Conservation (phyloP, 2,888 invertebrate genomes). For the Phorcus lineatus region DNA sequence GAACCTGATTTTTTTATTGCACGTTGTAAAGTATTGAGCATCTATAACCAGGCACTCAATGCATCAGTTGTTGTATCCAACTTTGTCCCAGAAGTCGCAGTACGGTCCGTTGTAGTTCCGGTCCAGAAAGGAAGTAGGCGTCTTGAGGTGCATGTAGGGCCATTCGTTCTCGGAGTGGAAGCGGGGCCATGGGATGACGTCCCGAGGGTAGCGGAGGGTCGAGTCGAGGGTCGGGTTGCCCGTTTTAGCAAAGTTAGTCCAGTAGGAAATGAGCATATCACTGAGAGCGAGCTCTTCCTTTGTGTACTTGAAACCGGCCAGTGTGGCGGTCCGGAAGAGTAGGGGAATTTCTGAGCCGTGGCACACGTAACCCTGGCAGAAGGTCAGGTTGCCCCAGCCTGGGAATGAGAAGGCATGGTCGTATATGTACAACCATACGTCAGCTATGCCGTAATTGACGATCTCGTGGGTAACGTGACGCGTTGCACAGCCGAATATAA, state of each 20-base stretch:
- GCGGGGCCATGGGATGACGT: slow-evolving; percentile 47
- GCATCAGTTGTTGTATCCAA: slow-evolving; percentile 56
- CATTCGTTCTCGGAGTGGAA: slow-evolving; percentile 40
- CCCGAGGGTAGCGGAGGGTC: slow-evolving; percentile 8
- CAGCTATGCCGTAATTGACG: slow-evolving; percentile 25
- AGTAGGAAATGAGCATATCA: slow-evolving; percentile 54
- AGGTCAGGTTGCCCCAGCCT: slow-evolving; percentile 58
- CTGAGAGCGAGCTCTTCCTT: slow-evolving; percentile 53
- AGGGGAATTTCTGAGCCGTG: slow-evolving; percentile 66
- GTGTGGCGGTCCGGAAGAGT: slow-evolving; percentile 53
- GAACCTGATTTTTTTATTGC: not conserved
- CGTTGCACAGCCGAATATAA: slow-evolving; percentile 58
- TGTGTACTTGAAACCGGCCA: slow-evolving; percentile 52
- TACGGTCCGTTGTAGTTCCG: slow-evolving; percentile 41
- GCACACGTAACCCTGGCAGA: slow-evolving; percentile 63
- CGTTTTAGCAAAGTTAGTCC: slow-evolving; percentile 70
- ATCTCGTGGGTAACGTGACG: slow-evolving; percentile 48
- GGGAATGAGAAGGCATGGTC: slow-evolving; percentile 59
- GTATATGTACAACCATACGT: slow-evolving; percentile 56
- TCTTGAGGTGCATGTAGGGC: slow-evolving; percentile 47
- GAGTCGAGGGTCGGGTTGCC: slow-evolving; percentile 56
- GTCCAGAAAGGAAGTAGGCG: slow-evolving; percentile 46
- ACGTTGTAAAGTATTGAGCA: not conserved
- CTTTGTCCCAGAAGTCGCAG: slow-evolving; percentile 66
- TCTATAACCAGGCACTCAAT: too few relatives aligned